Evolutionary conservation across 2,113 vertebrate genomes (phyloP), one percentile per base, ranked within the genome.

Genomic region (Chlamydotis undulata): DNA sequence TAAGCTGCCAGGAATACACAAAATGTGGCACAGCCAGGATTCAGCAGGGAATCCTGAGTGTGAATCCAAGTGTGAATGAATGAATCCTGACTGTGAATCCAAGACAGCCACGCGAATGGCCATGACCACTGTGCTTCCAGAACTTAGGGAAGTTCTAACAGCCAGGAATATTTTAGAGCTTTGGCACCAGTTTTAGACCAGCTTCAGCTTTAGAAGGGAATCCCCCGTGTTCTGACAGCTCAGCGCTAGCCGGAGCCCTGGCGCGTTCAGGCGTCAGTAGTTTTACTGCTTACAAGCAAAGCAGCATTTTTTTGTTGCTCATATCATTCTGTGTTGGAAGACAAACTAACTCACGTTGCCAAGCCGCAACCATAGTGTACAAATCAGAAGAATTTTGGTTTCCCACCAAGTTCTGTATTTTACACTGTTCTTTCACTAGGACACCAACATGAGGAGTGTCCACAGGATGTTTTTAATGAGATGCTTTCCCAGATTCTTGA

Each of bases 261-360:
- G 59, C 2, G 9, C 41, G 3, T 18, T 49, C 71, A 45, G 39
- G 33, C 35, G 39, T 7, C 61, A 28, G 50, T 35, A 59, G 59
- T 6, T 65, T 70, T 74, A 69, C 9, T 85, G n/a, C 57, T 16
- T 61, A 17, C 33, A 50, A 65, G 50, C 7, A 65, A 71, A 80
- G 31, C 7, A 86, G 45, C 25, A 12, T 9, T 28, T 61, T 64
- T 76, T 75, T 24, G 6, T 49, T 79, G 67, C 37, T 80, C 13
- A 2, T 7, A 39, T 28, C 29, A 9, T 41, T 43, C 56, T 11
- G 0, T 35, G 37, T 4, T 93, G 59, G 75, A 89, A 85, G 37
- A 50, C 45, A 12, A 87, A 74, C 37, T 2, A 0, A n/a, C 14
- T 57, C 29, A 28, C 0, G 0, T 19, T 43, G 57, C 64, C 86